Evolutionary conservation across 2,113 vertebrate genomes (phyloP).

Genomic region (Tupaia tana): DNA sequence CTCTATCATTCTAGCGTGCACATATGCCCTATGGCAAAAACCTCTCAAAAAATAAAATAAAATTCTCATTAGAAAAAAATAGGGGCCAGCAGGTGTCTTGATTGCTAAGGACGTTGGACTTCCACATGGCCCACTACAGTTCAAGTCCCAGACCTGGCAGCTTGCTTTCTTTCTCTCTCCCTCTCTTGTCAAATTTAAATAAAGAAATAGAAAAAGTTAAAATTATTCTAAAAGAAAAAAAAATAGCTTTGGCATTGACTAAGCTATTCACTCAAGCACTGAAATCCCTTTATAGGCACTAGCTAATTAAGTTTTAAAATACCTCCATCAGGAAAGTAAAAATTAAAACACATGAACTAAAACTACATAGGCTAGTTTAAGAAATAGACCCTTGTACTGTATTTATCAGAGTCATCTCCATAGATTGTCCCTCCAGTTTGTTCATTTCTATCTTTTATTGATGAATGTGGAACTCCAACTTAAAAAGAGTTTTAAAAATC

Average conservation of each 20-base stretch:
- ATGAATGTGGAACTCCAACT: background rate
- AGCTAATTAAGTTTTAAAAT: conserved; percentile 55
- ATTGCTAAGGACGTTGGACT: no score
- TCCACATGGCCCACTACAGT: no score
- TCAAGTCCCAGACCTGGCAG: no score
- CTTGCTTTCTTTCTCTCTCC: no score
- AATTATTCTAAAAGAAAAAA: background rate
- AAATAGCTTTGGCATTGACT: conserved; percentile 15
- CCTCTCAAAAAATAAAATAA: no score
- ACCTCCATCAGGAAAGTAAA: background rate
- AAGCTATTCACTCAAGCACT: background rate
- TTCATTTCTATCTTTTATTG: background rate
- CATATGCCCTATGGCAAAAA: no score
- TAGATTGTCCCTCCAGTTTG: background rate
- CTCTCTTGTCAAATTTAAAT: no score
- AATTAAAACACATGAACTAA: conserved; percentile 17
- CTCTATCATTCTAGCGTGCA: no score
- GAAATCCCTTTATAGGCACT: conserved; percentile 42
- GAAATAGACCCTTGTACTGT: background rate
- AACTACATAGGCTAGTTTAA: background rate
- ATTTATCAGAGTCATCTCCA: background rate
- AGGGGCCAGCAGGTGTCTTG: no score
- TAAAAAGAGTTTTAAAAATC: background rate
- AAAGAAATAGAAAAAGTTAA: no score
- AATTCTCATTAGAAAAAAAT: no score